Conservation (phyloP, 2,113 vertebrate species). For the Nesoenas mayeri region DNA sequence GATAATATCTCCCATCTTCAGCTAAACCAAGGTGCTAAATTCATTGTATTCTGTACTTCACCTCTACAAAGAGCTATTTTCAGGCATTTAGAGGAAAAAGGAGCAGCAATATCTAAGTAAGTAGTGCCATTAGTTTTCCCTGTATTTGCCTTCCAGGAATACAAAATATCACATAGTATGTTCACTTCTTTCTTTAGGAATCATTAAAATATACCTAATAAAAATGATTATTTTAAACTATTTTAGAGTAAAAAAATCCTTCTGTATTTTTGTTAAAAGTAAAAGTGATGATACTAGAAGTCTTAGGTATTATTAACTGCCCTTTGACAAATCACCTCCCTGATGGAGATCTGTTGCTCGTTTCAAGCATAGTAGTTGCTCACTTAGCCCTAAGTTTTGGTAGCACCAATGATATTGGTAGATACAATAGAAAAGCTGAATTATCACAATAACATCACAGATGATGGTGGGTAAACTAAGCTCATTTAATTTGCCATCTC, state of each 20-base stretch:
- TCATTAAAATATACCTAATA: background rate
- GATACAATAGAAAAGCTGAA: background rate
- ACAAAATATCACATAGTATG: background rate
- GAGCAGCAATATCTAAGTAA: background rate
- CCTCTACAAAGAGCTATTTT: background rate
- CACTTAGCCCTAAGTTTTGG: background rate
- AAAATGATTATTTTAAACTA: background rate
- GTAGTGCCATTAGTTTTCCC: background rate
- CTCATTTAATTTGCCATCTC: background rate
- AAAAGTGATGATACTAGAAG: background rate
- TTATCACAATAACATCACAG: background rate
- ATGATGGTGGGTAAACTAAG: background rate
- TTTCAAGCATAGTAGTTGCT: background rate
- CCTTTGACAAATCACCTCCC: background rate
- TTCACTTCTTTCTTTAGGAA: background rate
- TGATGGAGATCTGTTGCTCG: background rate
- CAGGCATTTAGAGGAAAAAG: slow-evolving; percentile 16
- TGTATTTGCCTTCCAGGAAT: background rate
- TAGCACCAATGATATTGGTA: background rate
- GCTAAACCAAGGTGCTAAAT: background rate
- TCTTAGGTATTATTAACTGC: background rate
- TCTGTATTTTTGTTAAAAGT: background rate
- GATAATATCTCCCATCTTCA: slow-evolving; percentile 1
- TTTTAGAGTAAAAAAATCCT: background rate
- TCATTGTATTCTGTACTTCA: slow-evolving; percentile 4